Conservation (phyloP, 2,113 vertebrate species). For the Gopherus evgoodei region DNA sequence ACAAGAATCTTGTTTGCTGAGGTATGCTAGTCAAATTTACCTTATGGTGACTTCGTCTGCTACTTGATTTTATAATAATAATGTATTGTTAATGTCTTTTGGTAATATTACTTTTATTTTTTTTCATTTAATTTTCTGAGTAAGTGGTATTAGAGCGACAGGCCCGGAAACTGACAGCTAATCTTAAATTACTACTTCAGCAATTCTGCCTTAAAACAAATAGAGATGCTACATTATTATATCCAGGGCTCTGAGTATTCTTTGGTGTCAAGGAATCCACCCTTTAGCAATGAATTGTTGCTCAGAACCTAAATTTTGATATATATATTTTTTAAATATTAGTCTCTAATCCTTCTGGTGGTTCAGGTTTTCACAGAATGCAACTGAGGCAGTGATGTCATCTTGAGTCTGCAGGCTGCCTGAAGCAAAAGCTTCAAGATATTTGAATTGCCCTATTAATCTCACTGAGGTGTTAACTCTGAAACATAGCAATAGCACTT, state of each 20-base stretch:
- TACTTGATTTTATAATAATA: background rate
- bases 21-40: background rate
- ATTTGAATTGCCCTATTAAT: fast-evolving
- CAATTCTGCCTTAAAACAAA: background rate
- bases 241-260: background rate
- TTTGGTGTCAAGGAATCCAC: background rate
- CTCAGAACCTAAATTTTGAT: background rate
- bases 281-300: background rate
- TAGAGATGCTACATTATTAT: background rate
- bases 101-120: background rate
- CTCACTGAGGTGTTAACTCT: background rate
- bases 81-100: background rate
- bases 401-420: background rate
- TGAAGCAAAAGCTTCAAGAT: fast-evolving
- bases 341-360: background rate
- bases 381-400: background rate
- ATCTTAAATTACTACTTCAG: background rate
- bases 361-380: background rate
- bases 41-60: background rate
- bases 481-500: background rate
- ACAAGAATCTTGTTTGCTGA: background rate
- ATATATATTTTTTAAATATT: background rate
- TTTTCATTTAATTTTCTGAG: background rate
- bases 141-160: background rate
- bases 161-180: background rate